Conservation (phyloP, 1,140 invertebrate species). For the Kradibia gibbosae region DNA sequence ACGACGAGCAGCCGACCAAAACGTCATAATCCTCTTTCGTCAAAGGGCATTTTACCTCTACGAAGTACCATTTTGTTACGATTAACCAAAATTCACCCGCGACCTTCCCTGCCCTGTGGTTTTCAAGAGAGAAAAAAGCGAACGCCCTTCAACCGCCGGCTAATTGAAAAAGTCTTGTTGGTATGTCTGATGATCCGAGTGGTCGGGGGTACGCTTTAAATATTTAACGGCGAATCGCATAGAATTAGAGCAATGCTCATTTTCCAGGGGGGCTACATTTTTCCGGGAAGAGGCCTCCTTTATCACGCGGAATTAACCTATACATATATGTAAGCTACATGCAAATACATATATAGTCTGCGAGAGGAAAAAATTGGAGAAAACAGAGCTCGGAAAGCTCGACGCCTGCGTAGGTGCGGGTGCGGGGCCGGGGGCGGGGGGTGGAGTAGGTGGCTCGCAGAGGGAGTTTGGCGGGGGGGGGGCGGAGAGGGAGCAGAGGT, state of each 20-base stretch:
- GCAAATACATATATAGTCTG: too few species aligned
- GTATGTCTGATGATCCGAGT: neutral
- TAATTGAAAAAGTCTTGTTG: neutral
- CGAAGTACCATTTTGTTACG: neutral
- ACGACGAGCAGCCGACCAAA: too few species aligned
- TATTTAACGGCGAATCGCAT: conserved; percentile 12
- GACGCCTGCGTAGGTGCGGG: too few species aligned
- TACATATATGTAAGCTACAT: neutral
- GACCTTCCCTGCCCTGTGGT: too few species aligned
- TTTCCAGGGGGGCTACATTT: neutral
- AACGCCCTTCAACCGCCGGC: neutral
- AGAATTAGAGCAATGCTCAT: conserved; percentile 15
- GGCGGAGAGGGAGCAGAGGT: neutral
- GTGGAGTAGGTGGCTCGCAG: too few species aligned
- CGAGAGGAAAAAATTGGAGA: neutral
- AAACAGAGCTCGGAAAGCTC: neutral
- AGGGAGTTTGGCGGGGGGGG: too few species aligned
- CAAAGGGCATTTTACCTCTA: neutral
- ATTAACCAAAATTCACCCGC: neutral
- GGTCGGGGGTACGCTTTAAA: conserved; percentile 3
- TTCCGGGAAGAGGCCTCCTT: neutral
- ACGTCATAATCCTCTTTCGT: neutral
- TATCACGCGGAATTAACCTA: conserved; percentile 30
- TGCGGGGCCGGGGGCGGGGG: too few species aligned
- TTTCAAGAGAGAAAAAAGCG: neutral